Percentiles rank a stretch among this genome's conserved stretches.
Evolutionary conservation across 2,797 vertebrate genomes (phyloP).

Genomic region (Dicrostonyx torquatus): DNA sequence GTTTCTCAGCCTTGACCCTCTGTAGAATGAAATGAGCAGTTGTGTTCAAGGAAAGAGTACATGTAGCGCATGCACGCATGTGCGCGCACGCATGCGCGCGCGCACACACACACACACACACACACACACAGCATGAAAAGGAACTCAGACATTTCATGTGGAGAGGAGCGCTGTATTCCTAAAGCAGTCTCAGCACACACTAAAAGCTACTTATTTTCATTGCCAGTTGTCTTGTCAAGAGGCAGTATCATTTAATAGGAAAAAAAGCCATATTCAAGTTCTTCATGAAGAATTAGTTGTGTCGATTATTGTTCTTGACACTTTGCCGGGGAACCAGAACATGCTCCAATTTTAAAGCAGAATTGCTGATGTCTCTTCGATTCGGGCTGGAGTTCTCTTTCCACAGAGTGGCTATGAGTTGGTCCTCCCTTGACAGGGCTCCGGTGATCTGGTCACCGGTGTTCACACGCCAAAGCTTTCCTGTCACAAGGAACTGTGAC

Average conservation of each 20-base stretch:
- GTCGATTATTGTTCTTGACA: neutral
- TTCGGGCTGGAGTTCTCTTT: neutral
- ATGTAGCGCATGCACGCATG: neutral
- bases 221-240: neutral
- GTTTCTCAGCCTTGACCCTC: conserved; percentile 38
- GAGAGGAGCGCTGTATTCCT: neutral
- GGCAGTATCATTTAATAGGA: neutral
- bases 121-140: neutral
- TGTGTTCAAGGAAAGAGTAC: conserved; percentile 31
- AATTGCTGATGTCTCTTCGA: neutral
- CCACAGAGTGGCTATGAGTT: neutral
- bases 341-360: neutral
- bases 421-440: neutral
- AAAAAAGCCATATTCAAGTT: neutral
- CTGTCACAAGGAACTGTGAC: neutral
- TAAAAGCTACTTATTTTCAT: neutral
- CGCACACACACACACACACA: neutral
- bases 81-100: too few species aligned
- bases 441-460: neutral
- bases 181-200: neutral
- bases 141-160: conserved; percentile 54
- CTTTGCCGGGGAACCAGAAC: neutral
- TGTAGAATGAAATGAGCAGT: conserved; percentile 64
- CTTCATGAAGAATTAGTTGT: neutral
- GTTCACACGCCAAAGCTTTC: neutral